Evolutionary conservation across 1,140 invertebrate genomes (phyloP).

Genomic region (Planococcus citri): DNA sequence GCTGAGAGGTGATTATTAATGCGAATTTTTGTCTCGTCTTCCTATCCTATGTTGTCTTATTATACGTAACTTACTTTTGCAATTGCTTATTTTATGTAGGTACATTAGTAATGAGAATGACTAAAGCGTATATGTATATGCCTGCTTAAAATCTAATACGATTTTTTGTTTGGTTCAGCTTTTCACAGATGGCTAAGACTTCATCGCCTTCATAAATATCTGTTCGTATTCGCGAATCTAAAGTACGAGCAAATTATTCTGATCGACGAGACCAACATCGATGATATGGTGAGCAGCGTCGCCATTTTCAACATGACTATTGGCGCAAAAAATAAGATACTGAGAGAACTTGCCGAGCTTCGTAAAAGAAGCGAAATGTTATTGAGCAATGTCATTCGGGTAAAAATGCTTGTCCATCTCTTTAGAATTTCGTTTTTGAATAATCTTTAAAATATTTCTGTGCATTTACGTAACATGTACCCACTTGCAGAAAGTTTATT

Average conservation of each 20-base stretch:
- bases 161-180: neutral
- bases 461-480: too few relatives aligned
- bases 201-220: conserved; percentile 11
- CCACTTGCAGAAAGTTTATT: too few relatives aligned
- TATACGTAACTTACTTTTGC: neutral
- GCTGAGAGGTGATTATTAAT: neutral
- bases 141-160: too few relatives aligned
- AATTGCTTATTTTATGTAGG: neutral
- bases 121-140: too few relatives aligned
- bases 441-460: too few relatives aligned
- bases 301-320: neutral
- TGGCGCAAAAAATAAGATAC: neutral
- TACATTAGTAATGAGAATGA: too few relatives aligned
- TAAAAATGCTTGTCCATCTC: too few relatives aligned
- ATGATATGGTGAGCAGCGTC: neutral
- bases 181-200: conserved; percentile 1
- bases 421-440: too few relatives aligned
- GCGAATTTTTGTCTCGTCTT: too few relatives aligned
- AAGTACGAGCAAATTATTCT: neutral
- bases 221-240: neutral
- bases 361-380: neutral
- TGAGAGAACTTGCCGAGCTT: neutral
- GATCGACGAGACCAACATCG: neutral
- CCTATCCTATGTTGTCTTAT: too few relatives aligned
- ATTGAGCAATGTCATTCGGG: too few relatives aligned